phyloP scores from a whole-genome alignment of 2,113 vertebrate species.

The Caretta caretta region DNA sequence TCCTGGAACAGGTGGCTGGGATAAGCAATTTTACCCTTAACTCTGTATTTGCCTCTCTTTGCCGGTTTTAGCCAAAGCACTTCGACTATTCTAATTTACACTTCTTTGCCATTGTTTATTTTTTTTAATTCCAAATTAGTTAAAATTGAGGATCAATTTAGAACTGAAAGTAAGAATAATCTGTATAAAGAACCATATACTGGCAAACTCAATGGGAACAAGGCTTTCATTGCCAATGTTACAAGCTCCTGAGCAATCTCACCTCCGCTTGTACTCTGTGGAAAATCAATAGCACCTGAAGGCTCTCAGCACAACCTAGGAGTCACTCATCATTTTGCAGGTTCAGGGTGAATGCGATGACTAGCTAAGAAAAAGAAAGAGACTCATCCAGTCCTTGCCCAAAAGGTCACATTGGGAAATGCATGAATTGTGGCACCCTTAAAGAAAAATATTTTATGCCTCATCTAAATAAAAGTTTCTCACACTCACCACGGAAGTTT shows the following conservation, averaged over 20 bases:
- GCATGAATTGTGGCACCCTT: conserved; percentile 58
- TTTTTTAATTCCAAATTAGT: neutral
- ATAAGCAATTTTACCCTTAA: conserved; percentile 59
- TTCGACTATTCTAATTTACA: conserved; percentile 37
- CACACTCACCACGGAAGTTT: conserved; percentile 69
- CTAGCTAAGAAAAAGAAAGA: conserved; percentile 1
- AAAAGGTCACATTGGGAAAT: conserved; percentile 53
- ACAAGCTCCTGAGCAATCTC: neutral
- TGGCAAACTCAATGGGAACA: neutral
- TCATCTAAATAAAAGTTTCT: conserved; percentile 73
- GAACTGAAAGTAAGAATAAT: neutral
- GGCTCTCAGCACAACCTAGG: neutral
- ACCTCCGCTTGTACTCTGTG: neutral
- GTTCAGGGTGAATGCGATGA: neutral
- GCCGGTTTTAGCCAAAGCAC: conserved; percentile 41
- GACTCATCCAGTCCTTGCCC: neutral
- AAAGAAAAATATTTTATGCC: conserved; percentile 47
- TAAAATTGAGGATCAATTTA: conserved; percentile 16
- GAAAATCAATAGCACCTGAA: neutral
- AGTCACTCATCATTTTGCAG: neutral
- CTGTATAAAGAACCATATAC: neutral
- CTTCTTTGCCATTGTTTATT: conserved; percentile 37
- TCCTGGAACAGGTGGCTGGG: neutral
- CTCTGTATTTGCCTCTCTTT: conserved; percentile 45
- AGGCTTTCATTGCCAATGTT: accelerated